A percentile compares a stretch with the other conserved stretches of the same genome.
Evolutionary conservation across 2,797 vertebrate species (phyloP).

Genomic region (Sebastes cheni): DNA sequence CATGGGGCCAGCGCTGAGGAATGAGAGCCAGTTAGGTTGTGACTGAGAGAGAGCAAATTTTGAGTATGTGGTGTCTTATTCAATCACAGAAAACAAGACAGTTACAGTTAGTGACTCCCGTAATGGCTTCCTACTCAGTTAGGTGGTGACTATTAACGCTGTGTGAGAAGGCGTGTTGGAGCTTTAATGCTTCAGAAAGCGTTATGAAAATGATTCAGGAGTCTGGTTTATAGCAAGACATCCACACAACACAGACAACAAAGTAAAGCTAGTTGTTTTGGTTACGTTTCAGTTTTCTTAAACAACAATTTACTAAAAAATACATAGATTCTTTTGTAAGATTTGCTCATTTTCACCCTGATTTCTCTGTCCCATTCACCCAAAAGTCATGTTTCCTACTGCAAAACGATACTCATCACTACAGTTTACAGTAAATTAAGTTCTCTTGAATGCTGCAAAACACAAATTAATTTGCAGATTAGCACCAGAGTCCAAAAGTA

Average conservation of each 20-base stretch:
- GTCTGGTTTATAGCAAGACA: slow-evolving; percentile 4
- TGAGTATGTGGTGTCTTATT: neutral
- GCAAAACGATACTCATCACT: neutral
- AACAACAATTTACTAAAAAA: neutral
- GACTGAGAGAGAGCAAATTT: slow-evolving; percentile 25
- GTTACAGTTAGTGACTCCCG: slow-evolving; percentile 25
- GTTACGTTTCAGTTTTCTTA: neutral
- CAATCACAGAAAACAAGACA: slow-evolving; percentile 8
- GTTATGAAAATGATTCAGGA: slow-evolving; percentile 11
- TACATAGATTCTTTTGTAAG: neutral
- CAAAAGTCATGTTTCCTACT: neutral
- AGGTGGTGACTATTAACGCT: neutral
- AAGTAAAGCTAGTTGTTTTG: neutral
- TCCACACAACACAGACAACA: neutral
- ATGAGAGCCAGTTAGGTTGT: slow-evolving; percentile 69
- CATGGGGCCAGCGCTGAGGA: slow-evolving; percentile 80
- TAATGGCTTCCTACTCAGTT: slow-evolving; percentile 6
- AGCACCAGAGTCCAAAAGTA: neutral
- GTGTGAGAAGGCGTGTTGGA: neutral
- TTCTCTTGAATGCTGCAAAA: neutral
- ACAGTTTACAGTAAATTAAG: neutral
- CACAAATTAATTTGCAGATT: neutral
- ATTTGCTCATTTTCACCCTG: neutral
- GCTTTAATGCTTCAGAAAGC: slow-evolving; percentile 14
- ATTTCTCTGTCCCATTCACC: neutral